Evolutionary conservation across 1,140 invertebrate genomes (phyloP), one percentile per base, ranked within the genome.

Genomic region (Bradynema listronoti): DNA sequence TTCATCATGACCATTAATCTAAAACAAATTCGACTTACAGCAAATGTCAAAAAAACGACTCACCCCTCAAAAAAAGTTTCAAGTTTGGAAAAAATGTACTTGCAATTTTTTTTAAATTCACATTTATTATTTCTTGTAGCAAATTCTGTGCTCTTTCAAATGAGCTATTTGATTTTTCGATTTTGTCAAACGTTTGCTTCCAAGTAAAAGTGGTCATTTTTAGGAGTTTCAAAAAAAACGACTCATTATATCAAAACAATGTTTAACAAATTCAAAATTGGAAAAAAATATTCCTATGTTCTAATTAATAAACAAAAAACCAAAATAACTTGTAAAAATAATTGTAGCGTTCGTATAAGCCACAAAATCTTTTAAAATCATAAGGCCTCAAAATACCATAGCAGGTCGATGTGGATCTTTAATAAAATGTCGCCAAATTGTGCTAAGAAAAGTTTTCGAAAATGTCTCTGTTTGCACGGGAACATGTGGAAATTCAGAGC

Each of bases 1-100:
- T 36, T n/a, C 19, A 22, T 58, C 27, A 51, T 68, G 22, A 65
- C 63, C 68, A 62, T 68, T 68, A 11, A 69, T 39, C 69, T 65
- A 30, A n/a, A 64, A 61, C 34, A 2, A 22, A 63, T 6, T 7
- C 1, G 2, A 56, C 4, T 4, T 3, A 55, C 29, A 54, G 16
- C 5, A 29, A 33, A 32, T 11, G 9, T 9, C 16, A 52, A 52
- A 49, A 49, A 2, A 19, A 22, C n/a, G n/a, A 19, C 11, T 19
- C 11, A 39, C 19, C 19, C 19, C 36, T 11, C 36, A 11, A 11
- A 19, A 11, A 19, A 39, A 39, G 19, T 39, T 11, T 39, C 36
- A 11, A 19, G 36, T 39, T 39, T 19, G 11, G 36, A 19, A 11
- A 11, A 39, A 39, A 39, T 11, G 19, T 19, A 39, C 19, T 19